Conservation (phyloP, 1,140 invertebrate species). For the Psilanteris sp. region DNA sequence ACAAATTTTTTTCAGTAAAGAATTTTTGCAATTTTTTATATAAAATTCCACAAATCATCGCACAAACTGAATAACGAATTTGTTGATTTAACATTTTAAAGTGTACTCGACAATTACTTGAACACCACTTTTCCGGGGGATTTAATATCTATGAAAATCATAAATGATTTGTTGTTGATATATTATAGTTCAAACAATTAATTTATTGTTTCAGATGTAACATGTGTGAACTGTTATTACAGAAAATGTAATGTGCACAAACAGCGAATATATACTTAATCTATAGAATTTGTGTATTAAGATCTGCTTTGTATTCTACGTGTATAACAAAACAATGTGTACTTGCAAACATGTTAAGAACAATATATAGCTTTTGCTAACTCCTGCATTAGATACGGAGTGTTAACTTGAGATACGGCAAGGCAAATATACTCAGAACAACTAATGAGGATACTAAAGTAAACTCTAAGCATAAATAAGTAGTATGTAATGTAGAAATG, state of each 20-base stretch:
- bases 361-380: conserved; percentile 58
- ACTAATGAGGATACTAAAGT: conserved; percentile 56
- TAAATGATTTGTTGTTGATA: too few species aligned
- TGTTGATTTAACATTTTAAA: too few species aligned
- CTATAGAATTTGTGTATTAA: conserved; percentile 48
- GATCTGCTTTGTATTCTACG: conserved; percentile 42
- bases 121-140: too few species aligned
- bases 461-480: conserved; percentile 47
- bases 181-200: too few species aligned
- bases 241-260: conserved; percentile 20
- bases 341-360: conserved; percentile 42
- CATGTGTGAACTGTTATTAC: too few species aligned
- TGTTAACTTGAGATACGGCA: conserved; percentile 49
- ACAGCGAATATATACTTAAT: conserved; percentile 22
- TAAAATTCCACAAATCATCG: too few species aligned
- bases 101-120: too few species aligned
- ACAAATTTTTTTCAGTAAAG: too few species aligned
- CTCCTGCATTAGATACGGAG: conserved; percentile 55
- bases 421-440: conserved; percentile 51
- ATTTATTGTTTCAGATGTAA: too few species aligned
- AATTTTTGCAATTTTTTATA: too few species aligned
- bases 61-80: too few species aligned
- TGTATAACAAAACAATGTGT: conserved; percentile 38
- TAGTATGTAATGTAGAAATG: not conserved
- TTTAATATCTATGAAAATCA: too few species aligned